Evolutionary conservation across 2,797 vertebrate species (phyloP).

Genomic region (Melopsittacus undulatus): DNA sequence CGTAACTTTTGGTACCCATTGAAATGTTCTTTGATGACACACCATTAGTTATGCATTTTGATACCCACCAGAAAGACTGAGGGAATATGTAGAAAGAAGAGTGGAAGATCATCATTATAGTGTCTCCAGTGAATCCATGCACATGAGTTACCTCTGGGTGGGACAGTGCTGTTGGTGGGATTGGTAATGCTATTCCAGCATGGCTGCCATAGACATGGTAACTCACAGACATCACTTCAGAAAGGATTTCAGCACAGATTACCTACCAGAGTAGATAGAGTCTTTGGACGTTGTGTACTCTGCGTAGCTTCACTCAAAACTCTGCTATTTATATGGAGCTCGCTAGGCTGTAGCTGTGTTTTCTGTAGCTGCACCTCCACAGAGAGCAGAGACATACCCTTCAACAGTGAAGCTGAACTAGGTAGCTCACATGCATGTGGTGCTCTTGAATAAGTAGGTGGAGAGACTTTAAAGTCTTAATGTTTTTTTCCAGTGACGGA

Average conservation of each 20-base stretch:
- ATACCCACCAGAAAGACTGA: not conserved
- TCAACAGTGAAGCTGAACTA: not conserved
- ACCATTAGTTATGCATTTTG: not conserved
- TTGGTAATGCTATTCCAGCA: not conserved
- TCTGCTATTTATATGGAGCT: not conserved
- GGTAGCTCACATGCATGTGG: not conserved
- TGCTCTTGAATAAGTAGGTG: not conserved
- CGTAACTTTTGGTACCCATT: not conserved
- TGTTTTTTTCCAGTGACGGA: not conserved
- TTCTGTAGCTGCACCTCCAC: not conserved
- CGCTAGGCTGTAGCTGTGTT: not conserved
- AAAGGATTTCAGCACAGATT: not conserved
- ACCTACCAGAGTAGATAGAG: not conserved
- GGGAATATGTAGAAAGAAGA: not conserved
- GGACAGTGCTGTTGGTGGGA: not conserved
- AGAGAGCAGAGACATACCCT: not conserved
- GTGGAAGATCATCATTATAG: not conserved
- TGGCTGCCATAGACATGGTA: not conserved
- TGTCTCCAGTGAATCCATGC: not conserved
- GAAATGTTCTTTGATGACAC: not conserved
- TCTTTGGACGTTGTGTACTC: not conserved
- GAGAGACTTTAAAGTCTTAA: not conserved
- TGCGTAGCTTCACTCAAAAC: not conserved
- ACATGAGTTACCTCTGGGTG: not conserved
- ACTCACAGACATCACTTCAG: not conserved